Percentiles rank a stretch among this genome's conserved stretches.
These are phyloP conservation scores for Caenorhabditis macrosperma DNA, from an alignment of 2,888 invertebrate genomes.

Conservation along the genomic window DNA sequence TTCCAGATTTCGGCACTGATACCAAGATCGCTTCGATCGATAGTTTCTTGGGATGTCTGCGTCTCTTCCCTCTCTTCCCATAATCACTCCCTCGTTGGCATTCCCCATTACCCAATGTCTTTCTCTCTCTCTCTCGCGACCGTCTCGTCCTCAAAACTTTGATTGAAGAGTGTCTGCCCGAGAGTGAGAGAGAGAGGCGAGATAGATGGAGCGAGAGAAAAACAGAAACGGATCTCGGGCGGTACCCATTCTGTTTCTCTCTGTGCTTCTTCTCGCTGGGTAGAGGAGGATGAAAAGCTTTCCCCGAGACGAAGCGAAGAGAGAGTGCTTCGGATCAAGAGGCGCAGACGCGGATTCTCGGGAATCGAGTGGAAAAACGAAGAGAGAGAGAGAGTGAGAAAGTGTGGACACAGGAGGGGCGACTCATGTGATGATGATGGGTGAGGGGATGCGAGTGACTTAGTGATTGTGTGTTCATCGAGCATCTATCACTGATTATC, in stretches of 20 bases:
- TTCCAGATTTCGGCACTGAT: no score
- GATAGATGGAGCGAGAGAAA: conserved; percentile 33
- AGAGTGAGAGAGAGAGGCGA: not conserved
- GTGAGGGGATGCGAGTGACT: not conserved
- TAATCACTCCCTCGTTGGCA: not conserved
- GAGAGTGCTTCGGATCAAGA: conserved; percentile 8
- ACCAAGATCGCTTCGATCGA: no score
- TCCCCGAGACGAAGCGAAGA: not conserved
- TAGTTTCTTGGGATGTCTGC: no score
- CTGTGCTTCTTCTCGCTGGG: not conserved
- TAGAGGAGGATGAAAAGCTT: not conserved
- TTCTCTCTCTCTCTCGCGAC: not conserved
- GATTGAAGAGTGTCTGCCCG: conserved; percentile 1
- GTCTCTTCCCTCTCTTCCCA: no score
- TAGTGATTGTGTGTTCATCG: not conserved
- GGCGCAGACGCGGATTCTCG: conserved; percentile 29
- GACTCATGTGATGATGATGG: conserved; percentile 28
- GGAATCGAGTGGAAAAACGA: conserved; percentile 32
- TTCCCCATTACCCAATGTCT: not conserved
- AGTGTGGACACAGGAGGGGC: conserved; percentile 25
- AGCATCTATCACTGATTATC: not conserved
- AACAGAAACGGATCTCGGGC: conserved; percentile 49
- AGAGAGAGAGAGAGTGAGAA: conserved; percentile 3
- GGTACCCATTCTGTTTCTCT: conserved; percentile 21
- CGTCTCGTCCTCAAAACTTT: no score